Base-by-base conservation (phyloP, 2,888 invertebrate genomes). In the Cyclophora albipunctata region DNA sequence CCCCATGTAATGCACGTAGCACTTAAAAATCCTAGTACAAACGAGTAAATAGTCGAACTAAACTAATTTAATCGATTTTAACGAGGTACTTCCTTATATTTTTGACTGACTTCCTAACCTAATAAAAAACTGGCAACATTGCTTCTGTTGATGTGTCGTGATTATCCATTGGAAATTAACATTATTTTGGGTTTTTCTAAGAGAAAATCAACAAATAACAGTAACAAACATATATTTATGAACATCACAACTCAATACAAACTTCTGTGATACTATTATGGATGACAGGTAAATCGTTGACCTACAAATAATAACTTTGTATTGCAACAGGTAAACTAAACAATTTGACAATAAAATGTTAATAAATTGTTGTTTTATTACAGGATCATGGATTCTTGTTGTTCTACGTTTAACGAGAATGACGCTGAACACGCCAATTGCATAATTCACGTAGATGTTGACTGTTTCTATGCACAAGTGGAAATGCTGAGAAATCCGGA, bases 381-480 rank as follows among this genome's bases (percentile, higher is more conserved):
- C 83, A 88, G 87, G 76, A 83, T 70, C 75, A 88, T 88, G 87
- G 87, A 87, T 75, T 75, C 86, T 58, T 79, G 82, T 74, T 78
- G 83, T 75, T 82, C 85, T 64, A 71, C 78, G 64, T 78, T 69
- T 69, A 73, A 74, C 58, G 80, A 82, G 59, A 68, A 68, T 61
- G 77, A 75, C 55, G 75, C 67, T 57, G 84, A 82, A 57, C 95
- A 95, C 78, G 84, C 90, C 49, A 91, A 91, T 68, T 91, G 91
- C 55, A 93, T 96, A 62, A 91, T 96, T 68, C 95, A 95, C 75
- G 87, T 96, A 65, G 95, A 96, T 74, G 89, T 95, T 73, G 95
- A 96, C 77, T 95, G 93, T 76, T 96, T 94, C 82, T 96, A 95
- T 82, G 95, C 95, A 54, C 95, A 96, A 90, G 95, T 96, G 59